Evolutionary conservation across 2,113 vertebrate species (phyloP).

Genomic region (Camelus dromedarius): DNA sequence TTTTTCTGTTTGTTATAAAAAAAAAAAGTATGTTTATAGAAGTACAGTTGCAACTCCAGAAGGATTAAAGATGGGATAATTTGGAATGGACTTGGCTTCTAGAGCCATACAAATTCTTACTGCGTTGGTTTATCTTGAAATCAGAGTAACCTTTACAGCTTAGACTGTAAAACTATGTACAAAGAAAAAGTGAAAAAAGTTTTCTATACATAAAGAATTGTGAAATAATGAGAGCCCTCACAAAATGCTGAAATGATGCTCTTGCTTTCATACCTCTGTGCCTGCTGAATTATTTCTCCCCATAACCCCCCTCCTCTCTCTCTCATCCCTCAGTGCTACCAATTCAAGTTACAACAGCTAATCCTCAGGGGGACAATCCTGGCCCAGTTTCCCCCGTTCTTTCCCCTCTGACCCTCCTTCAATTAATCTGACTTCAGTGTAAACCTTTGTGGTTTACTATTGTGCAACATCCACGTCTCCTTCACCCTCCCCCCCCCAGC

Average conservation of each 20-base stretch:
- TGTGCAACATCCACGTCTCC: slow-evolving; percentile 82
- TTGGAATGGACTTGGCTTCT: not conserved
- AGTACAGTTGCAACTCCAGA: not conserved
- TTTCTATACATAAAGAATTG: not conserved
- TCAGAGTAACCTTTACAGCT: not conserved
- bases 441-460: slow-evolving; percentile 72
- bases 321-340: not conserved
- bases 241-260: not conserved
- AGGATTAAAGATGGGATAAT: not conserved
- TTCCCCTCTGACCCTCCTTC: slow-evolving; percentile 60
- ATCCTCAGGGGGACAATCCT: not conserved
- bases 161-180: not conserved
- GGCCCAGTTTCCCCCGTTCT: not conserved
- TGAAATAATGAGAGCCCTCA: not conserved
- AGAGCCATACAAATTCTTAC: not conserved
- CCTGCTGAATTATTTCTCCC: not conserved
- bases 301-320: not conserved
- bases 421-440: slow-evolving; percentile 63
- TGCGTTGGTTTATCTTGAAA: not conserved
- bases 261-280: not conserved
- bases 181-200: not conserved
- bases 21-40: no score
- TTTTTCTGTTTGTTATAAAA: not conserved
- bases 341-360: not conserved
- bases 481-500: slow-evolving; percentile 55